Evolutionary conservation across 2,888 invertebrate genomes (phyloP).

Genomic region (Tholera decimalis): DNA sequence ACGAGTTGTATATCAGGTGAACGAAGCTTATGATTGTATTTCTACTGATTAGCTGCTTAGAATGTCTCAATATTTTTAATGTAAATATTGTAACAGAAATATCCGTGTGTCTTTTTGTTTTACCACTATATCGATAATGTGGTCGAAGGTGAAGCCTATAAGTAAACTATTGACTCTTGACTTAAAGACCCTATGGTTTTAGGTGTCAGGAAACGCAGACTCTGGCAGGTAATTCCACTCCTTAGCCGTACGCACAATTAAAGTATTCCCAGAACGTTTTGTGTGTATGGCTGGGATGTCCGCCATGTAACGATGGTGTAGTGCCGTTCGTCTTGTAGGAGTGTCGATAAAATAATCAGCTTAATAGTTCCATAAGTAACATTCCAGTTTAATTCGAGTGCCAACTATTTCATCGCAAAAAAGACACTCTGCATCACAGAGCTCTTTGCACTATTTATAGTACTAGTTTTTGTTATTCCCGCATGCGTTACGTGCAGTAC

Average conservation of each 20-base stretch:
- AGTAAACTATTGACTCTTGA: not conserved
- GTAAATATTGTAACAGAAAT: not conserved
- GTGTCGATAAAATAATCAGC: not conserved
- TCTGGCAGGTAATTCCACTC: not conserved
- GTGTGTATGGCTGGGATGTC: not conserved
- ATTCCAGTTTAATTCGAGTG: not conserved
- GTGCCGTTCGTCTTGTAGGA: not conserved
- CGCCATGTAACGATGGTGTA: not conserved
- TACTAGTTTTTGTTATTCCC: not conserved
- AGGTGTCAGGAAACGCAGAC: not conserved
- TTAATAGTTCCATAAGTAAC: not conserved
- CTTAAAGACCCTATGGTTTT: not conserved
- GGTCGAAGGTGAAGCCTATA: not conserved
- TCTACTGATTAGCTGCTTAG: not conserved
- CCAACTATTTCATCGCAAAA: not conserved
- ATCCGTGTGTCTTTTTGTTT: not conserved
- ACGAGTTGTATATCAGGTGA: not conserved
- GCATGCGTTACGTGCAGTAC: not conserved
- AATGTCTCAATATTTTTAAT: not conserved
- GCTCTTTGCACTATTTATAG: not conserved
- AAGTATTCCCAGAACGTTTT: not conserved
- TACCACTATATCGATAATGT: not conserved
- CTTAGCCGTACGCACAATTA: not conserved
- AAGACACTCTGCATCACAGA: too few relatives aligned
- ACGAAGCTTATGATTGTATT: slow-evolving; percentile 5